A percentile compares a stretch with the other conserved stretches of the same genome.
These are phyloP conservation scores for Acrobasis consociella DNA, from an alignment of 2,888 invertebrate genomes.

Conservation along the genomic window DNA sequence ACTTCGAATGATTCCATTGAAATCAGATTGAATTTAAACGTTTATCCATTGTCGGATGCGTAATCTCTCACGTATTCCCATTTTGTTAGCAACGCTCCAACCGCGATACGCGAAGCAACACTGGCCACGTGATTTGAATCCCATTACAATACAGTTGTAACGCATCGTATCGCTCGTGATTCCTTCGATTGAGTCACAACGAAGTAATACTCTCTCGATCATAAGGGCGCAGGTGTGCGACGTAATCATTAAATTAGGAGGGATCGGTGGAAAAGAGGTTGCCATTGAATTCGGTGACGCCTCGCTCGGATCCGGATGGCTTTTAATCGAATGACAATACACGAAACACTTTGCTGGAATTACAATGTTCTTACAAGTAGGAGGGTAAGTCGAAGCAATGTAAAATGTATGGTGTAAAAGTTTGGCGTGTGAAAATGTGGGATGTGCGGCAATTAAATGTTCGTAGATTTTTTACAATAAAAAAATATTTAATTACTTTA, in stretches of 20 bases:
- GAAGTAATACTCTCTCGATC: neutral
- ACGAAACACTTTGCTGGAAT: too few relatives aligned
- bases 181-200: neutral
- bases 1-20: too few relatives aligned
- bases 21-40: too few relatives aligned
- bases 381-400: too few relatives aligned
- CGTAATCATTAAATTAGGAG: neutral
- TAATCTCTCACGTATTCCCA: constrained; percentile 6
- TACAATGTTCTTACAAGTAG: too few relatives aligned
- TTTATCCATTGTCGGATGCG: neutral
- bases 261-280: neutral
- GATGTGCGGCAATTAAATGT: too few relatives aligned
- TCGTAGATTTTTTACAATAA: too few relatives aligned
- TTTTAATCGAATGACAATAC: constrained; percentile 10
- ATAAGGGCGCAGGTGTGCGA: neutral
- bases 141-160: constrained; percentile 1
- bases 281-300: neutral
- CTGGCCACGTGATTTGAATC: neutral
- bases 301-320: neutral
- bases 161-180: neutral
- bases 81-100: neutral
- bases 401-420: too few relatives aligned
- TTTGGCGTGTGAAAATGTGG: too few relatives aligned
- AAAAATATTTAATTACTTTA: too few relatives aligned
- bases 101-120: neutral